Base-by-base conservation (phyloP, 2,888 invertebrate species). In the Hirtodrosophila trivittata region DNA sequence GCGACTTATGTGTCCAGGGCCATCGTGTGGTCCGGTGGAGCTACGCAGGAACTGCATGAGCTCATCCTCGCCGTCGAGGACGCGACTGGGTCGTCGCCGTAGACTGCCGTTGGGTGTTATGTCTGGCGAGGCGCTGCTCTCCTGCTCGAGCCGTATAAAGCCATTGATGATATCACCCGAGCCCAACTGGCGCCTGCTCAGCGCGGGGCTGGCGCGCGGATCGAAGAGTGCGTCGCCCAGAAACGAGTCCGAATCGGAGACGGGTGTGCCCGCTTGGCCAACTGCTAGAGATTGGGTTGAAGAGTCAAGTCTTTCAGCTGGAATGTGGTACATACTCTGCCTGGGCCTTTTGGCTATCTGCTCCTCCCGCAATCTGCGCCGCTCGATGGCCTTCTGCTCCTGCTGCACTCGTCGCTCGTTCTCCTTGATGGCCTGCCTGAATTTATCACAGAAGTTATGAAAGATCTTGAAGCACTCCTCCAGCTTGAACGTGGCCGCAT, bases 401-500 rank as follows among this genome's bases (percentile, higher is more conserved):
- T 96, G 94, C 18, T 95, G 93, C 55, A 94, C 93, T 3, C 98
- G 92, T 35, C 96, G 92, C 86, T 95, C 95, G 90, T 98, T 98
- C 88, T 98, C 98, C 59, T 93, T 92, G 8, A 95, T 94, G 0
- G 97, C 96, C 74, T 95, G 94, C 52, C 94, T 94, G 91, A 97
- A 97, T 91, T 96, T 96, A 66, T 94, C 93, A 89, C 97, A 97
- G 92, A 98, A 98, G 39, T 93, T 94, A 83, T 96, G 95, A 88
- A 98, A 94, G 72, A 96, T 95, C 90, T 95, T 95, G 87, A 97
- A 97, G 87, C 98, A 98, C 89, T 98, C 98, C 89, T 98, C 98
- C 33, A 98, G 92, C 89, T 97, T 97, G 89, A 98, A 98, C 0
- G 95, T 93, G 47, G 93, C 94, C 0, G 94, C 93, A 87, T 98